Evolutionary conservation across 2,113 vertebrate species (phyloP).

Genomic region (Tragelaphus imberbis): DNA sequence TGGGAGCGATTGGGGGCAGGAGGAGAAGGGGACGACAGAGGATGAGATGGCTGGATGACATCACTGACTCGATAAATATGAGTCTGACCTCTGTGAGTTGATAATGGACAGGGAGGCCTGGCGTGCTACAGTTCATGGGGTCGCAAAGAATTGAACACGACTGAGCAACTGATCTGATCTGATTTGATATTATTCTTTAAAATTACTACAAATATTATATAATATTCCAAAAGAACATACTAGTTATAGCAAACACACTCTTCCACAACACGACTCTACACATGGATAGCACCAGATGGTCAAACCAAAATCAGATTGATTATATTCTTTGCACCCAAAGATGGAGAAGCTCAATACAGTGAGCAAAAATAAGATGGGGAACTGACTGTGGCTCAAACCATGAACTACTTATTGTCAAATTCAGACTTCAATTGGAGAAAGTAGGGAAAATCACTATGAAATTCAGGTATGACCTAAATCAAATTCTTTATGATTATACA

Average conservation of each 20-base stretch:
- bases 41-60: too few species aligned
- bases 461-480: not conserved
- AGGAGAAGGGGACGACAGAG: too few species aligned
- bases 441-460: not conserved
- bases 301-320: not conserved
- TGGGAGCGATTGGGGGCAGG: too few species aligned
- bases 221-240: not conserved
- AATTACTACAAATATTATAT: not conserved
- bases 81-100: too few species aligned
- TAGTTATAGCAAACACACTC: not conserved
- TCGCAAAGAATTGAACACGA: too few species aligned
- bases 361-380: not conserved
- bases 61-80: too few species aligned
- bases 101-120: too few species aligned
- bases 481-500: not conserved
- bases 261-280: not conserved
- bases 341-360: not conserved
- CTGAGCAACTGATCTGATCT: too few species aligned
- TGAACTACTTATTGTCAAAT: not conserved
- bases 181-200: too few species aligned
- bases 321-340: not conserved
- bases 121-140: too few species aligned
- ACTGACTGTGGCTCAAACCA: not conserved
- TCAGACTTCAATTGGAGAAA: not conserved
- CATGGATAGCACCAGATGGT: not conserved